These are phyloP conservation scores for Cremastinae sp. DNA, from an alignment of 2,888 invertebrate genomes.

Conservation along the genomic window DNA sequence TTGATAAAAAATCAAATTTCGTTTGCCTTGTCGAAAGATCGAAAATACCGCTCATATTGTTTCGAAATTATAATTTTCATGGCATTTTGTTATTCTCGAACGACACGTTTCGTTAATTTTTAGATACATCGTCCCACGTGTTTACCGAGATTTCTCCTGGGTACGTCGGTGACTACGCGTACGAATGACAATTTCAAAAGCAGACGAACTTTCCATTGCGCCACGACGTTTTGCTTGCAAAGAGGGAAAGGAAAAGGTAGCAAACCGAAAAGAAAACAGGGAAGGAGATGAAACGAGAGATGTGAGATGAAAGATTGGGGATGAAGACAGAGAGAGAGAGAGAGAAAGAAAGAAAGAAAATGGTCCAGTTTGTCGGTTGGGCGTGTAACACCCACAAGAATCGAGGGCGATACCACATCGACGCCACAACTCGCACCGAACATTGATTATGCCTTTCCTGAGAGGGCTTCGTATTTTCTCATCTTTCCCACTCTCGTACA, in stretches of 20 bases:
- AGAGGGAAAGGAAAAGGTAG: not conserved
- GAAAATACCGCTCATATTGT: too few relatives aligned
- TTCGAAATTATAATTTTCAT: too few relatives aligned
- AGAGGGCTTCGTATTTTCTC: constrained; percentile 44
- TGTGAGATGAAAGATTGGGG: constrained; percentile 1
- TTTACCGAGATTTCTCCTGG: not conserved
- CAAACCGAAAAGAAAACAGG: not conserved
- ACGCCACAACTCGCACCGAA: constrained; percentile 45
- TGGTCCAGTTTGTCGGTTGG: constrained; percentile 35
- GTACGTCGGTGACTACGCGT: not conserved
- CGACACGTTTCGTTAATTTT: not conserved
- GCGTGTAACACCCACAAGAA: constrained; percentile 44
- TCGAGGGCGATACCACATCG: constrained; percentile 43
- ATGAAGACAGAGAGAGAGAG: not conserved
- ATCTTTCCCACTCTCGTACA: constrained; percentile 17
- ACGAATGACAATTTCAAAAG: constrained; percentile 36
- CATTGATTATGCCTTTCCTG: constrained; percentile 59
- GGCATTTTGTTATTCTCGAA: too few relatives aligned
- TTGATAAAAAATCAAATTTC: too few relatives aligned
- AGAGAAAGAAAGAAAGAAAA: constrained; percentile 1
- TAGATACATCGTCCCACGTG: not conserved
- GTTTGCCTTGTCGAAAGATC: too few relatives aligned
- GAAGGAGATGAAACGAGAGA: not conserved
- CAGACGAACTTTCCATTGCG: constrained; percentile 28
- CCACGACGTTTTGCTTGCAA: constrained; percentile 20